phyloP scores from a whole-genome alignment of 2,797 vertebrate genomes.

The Sphaeramia orbicularis region DNA sequence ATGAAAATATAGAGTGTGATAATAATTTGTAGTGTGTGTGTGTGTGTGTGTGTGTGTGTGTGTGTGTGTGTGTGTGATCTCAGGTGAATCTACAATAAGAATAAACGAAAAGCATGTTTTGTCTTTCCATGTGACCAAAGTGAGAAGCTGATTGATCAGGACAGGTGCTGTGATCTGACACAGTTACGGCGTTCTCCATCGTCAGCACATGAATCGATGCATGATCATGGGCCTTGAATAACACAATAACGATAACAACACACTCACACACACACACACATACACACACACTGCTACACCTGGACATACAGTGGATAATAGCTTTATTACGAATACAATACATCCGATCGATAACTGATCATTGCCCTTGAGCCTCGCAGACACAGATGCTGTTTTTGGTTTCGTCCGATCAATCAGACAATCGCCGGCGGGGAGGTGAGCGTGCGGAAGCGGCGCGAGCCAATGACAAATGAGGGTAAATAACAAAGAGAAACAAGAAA shows the following conservation, averaged over 20 bases:
- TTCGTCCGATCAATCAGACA: slow-evolving; percentile 67
- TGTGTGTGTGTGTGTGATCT: too few species aligned
- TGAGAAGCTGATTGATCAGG: slow-evolving; percentile 26
- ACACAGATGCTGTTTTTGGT: slow-evolving; percentile 52
- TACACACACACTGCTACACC: too few species aligned
- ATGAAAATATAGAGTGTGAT: too few species aligned
- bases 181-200: too few species aligned
- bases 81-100: too few species aligned
- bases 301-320: slow-evolving; percentile 50
- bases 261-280: slow-evolving; percentile 3
- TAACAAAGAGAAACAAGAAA: slow-evolving; percentile 27
- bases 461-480: slow-evolving; percentile 67
- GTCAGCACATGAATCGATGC: slow-evolving; percentile 43
- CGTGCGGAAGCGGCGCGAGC: slow-evolving; percentile 24
- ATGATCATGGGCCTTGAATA: slow-evolving; percentile 52
- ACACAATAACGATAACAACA: too few species aligned
- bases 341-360: slow-evolving; percentile 65
- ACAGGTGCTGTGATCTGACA: slow-evolving; percentile 51
- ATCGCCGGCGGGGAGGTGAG: slow-evolving; percentile 71
- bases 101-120: too few species aligned
- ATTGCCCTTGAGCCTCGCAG: slow-evolving; percentile 61
- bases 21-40: slow-evolving; percentile 18
- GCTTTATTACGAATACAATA: slow-evolving; percentile 54
- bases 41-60: too few species aligned
- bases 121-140: too few species aligned